Evolutionary conservation across 1,140 invertebrate genomes (phyloP), one percentile per base, ranked within the genome.

Genomic region (Micrasema minimum): DNA sequence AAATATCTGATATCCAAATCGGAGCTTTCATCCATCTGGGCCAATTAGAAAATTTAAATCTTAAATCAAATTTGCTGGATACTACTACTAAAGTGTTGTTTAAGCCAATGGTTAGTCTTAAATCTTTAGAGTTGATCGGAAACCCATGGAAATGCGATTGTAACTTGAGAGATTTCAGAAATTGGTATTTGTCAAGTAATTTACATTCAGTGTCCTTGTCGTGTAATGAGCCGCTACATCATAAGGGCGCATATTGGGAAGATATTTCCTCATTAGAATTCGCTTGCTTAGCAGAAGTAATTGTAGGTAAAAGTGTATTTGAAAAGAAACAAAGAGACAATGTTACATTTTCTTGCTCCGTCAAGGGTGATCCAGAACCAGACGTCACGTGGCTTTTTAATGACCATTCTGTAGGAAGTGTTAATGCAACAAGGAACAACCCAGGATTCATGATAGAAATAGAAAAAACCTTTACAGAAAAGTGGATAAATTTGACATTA

Each of bases 71-170:
- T 81, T 78, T 86, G 35, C 81, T 94, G 23, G 82, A 87, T 53
- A 88, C 87, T 66, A 77, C 93, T 1, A 88, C 88, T 5, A 86
- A 87, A 48, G 83, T 85, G 23, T 84, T 90, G n/a, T 90, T 93
- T 76, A 81, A 87, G 75, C 88, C 87, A 59, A 84, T 93, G 57
- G 80, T 83, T 14, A 88, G 88, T 59, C 80, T 95, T 6, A 92
- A 93, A 78, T 90, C 91, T 0, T 77, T 94, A 0, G 86, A 87
- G 2, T 79, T 94, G n/a, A 89, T 92, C 70, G 89, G 89, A 18
- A 95, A 95, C 77, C 91, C 89, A 7, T 95, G 93, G 93, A 87
- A 83, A 45, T 95, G 93, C 78, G 92, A 95, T 78, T 95, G 93
- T 79, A 85, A 89, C 51, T 78, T 95, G 45, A 87, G 91, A 62